Evolutionary conservation across 1,140 invertebrate genomes (phyloP).

Genomic region (Bacillus rossius): DNA sequence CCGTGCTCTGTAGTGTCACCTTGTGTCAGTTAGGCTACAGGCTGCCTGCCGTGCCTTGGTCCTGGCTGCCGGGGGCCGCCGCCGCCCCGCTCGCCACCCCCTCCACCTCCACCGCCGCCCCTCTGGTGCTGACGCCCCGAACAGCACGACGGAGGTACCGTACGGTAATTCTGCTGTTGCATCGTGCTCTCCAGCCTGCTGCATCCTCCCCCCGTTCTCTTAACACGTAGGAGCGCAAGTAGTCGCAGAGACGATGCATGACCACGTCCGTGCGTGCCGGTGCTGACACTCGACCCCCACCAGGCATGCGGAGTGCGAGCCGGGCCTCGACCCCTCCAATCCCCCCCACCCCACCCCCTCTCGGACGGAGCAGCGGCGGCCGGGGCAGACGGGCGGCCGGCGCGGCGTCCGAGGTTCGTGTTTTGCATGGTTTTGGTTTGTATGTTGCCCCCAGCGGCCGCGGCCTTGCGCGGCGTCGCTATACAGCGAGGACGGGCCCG

Average conservation of each 20-base stretch:
- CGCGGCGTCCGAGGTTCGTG: not conserved
- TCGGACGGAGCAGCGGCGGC: not conserved
- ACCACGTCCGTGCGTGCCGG: too few relatives aligned
- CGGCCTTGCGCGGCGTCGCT: conserved; percentile 60
- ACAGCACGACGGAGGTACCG: conserved; percentile 35
- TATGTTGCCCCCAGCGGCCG: conserved; percentile 49
- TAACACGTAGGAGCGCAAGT: not conserved
- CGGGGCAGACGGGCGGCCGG: not conserved
- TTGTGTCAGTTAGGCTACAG: conserved; percentile 43
- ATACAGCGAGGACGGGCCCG: conserved; percentile 61
- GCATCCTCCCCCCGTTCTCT: too few relatives aligned
- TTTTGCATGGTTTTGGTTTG: conserved; percentile 20
- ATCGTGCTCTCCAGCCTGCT: not conserved
- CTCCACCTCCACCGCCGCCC: conserved; percentile 37
- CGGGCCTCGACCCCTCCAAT: too few relatives aligned
- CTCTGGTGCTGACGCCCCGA: conserved; percentile 46
- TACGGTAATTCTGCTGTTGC: not conserved
- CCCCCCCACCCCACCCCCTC: too few relatives aligned
- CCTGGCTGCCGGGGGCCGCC: conserved; percentile 39
- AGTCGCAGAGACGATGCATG: too few relatives aligned
- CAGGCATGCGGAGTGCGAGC: too few relatives aligned
- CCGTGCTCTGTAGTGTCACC: not conserved
- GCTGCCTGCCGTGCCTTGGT: conserved; percentile 37
- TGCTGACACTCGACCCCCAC: too few relatives aligned
- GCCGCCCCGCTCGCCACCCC: conserved; percentile 26